Evolutionary conservation across 1,140 invertebrate genomes (phyloP).

Genomic region (Drosophila sproati): DNA sequence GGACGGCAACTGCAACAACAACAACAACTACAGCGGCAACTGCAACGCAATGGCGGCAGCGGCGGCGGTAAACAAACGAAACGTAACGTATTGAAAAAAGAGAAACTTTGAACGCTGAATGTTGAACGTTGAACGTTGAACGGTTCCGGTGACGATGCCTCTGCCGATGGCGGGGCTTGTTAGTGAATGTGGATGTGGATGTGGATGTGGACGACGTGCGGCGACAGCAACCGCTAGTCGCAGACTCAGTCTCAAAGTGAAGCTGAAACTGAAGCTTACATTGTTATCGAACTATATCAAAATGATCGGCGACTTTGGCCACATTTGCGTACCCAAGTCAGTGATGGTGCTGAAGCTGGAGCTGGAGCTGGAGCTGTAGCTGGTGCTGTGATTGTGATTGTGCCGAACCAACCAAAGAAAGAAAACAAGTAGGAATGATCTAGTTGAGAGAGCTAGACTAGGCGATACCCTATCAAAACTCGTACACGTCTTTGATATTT

Average conservation of each 20-base stretch:
- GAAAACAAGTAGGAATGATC: background rate
- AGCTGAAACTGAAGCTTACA: slow-evolving; percentile 48
- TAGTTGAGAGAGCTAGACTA: background rate
- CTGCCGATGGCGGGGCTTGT: slow-evolving; percentile 52
- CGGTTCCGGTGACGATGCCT: slow-evolving; percentile 59
- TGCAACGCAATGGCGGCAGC: slow-evolving; percentile 31
- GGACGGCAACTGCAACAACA: slow-evolving; percentile 9
- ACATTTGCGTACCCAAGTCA: slow-evolving; percentile 68
- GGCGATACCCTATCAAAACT: background rate
- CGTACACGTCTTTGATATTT: no score
- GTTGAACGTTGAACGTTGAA: slow-evolving; percentile 38
- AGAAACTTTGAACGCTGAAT: slow-evolving; percentile 31
- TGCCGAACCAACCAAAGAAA: slow-evolving; percentile 30
- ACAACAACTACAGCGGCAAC: slow-evolving; percentile 4
- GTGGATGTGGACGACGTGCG: slow-evolving; percentile 37
- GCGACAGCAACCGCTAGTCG: slow-evolving; percentile 43
- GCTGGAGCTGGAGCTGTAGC: slow-evolving; percentile 16
- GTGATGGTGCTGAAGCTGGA: background rate
- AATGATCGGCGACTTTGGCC: slow-evolving; percentile 74
- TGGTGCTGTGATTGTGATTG: slow-evolving; percentile 40
- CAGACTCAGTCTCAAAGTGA: background rate
- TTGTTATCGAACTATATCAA: slow-evolving; percentile 82
- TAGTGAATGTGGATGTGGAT: slow-evolving; percentile 46
- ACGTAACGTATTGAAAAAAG: slow-evolving; percentile 24
- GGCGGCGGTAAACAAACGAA: slow-evolving; percentile 69